Evolutionary conservation across 2,888 invertebrate species (phyloP), one percentile per base, ranked within the genome.

Genomic region (Agriopis marginaria): DNA sequence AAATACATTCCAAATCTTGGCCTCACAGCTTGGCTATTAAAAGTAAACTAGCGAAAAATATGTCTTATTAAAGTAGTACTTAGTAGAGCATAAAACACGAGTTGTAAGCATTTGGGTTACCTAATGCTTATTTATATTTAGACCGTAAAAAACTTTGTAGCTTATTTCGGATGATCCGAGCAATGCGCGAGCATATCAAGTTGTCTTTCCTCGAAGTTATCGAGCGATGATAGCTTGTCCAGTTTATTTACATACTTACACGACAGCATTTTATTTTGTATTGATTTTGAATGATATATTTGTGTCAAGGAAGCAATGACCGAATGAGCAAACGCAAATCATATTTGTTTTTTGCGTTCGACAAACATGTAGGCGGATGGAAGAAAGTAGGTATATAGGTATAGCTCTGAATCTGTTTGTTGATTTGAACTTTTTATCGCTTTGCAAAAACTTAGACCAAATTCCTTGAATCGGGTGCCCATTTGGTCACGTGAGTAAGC

Each of bases 271-370:
- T 70, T 67, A 55, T 72, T 56, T 59, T 45, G 58, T 70, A 60
- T 66, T 59, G 63, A 54, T 69, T 72, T 44, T 60, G 55, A 63
- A 7, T 66, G 64, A 70, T 71, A 63, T 70, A 74, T 75, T 73
- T 68, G 72, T 71, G 77, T 75, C 75, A 74, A 72, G 66, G 70
- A 67, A 72, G 62, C 71, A 61, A 50, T 73, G 76, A 70, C 74
- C 67, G 70, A 70, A 65, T 65, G 53, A 51, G 50, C 40, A 58
- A 64, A 50, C 49, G 44, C 42, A 51, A 62, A 62, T 53, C 12
- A 51, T 61, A 40, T 65, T 65, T 65, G 65, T 58, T 65, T 66
- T 69, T 60, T 53, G 50, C 47, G 58, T 49, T 63, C n/a, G 58
- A 17, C 63, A 71, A 69, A 67, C 68, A 42, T 68, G 70, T 71